phyloP scores from a whole-genome alignment of 30 jellyfish, hydroid and myxozoan genomes.

The Turritopsis dohrnii region DNA sequence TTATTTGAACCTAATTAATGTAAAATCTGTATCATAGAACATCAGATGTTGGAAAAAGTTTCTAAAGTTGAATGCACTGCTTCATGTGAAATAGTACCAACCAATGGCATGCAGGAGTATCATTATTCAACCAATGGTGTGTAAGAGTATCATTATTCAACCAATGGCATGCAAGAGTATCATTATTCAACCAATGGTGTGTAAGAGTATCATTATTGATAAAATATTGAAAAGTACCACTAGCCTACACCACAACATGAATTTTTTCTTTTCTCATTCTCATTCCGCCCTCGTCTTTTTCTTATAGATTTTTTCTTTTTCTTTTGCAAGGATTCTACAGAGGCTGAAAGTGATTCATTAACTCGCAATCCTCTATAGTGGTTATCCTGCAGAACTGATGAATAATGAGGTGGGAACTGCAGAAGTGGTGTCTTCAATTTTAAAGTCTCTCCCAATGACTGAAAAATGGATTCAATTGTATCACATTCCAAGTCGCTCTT shows the following conservation, averaged over 20 bases:
- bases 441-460: constrained; percentile 68
- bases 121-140: no score
- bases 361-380: constrained; percentile 46
- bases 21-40: no score
- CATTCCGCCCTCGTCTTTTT: not conserved
- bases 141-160: no score
- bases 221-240: not conserved
- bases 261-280: not conserved
- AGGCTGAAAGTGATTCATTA: constrained; percentile 54
- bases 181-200: no score
- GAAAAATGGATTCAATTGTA: constrained; percentile 70
- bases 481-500: constrained; percentile 80
- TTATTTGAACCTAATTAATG: no score
- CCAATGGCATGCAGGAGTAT: no score
- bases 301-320: not conserved
- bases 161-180: no score
- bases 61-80: no score
- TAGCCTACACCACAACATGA: constrained; percentile 4
- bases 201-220: no score
- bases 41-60: no score
- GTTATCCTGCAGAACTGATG: constrained; percentile 42
- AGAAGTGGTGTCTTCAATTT: constrained; percentile 51
- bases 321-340: constrained; percentile 10
- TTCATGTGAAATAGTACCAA: no score
- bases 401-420: constrained; percentile 74